Percentiles rank a stretch among this genome's conserved stretches.
Evolutionary conservation across 2,888 invertebrate species (phyloP).

Genomic region (Leptopilina syphax): DNA sequence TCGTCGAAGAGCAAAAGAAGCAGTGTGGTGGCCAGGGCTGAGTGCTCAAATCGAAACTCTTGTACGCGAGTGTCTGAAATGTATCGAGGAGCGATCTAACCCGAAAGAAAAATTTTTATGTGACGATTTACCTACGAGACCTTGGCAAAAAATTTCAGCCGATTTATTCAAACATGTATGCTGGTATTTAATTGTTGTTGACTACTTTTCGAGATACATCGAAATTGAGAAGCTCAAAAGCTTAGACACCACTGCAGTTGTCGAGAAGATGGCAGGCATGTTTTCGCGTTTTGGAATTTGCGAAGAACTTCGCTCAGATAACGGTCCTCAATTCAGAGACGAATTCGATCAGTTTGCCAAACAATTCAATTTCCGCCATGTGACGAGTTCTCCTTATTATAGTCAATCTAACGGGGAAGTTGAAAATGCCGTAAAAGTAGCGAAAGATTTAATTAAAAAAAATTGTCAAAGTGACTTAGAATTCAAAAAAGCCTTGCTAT

Average conservation of each 20-base stretch:
- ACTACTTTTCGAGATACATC: constrained; percentile 59
- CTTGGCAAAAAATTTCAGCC: constrained; percentile 59
- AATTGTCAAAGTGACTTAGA: constrained; percentile 36
- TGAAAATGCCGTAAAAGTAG: constrained; percentile 55
- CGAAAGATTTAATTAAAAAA: constrained; percentile 49
- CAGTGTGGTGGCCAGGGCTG: too few species aligned
- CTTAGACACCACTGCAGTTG: constrained; percentile 40
- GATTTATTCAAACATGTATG: constrained; percentile 54
- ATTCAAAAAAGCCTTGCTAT: constrained; percentile 43
- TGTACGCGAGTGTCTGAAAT: constrained; percentile 47
- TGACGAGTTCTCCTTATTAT: constrained; percentile 57
- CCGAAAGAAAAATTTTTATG: constrained; percentile 42
- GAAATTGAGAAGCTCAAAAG: constrained; percentile 50
- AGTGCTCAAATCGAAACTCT: neutral
- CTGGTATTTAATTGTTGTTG: constrained; percentile 55
- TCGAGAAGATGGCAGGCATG: constrained; percentile 27
- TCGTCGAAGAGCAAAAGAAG: too few species aligned
- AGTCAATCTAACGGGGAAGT: constrained; percentile 55
- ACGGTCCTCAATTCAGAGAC: constrained; percentile 53
- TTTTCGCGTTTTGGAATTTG: constrained; percentile 48
- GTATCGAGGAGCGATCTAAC: constrained; percentile 44
- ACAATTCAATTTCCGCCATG: constrained; percentile 48
- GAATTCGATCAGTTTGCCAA: constrained; percentile 48
- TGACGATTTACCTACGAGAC: constrained; percentile 53
- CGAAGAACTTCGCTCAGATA: constrained; percentile 42